phyloP scores from a whole-genome alignment of 2,797 vertebrate species.

The Acestrorhynchus altus region DNA sequence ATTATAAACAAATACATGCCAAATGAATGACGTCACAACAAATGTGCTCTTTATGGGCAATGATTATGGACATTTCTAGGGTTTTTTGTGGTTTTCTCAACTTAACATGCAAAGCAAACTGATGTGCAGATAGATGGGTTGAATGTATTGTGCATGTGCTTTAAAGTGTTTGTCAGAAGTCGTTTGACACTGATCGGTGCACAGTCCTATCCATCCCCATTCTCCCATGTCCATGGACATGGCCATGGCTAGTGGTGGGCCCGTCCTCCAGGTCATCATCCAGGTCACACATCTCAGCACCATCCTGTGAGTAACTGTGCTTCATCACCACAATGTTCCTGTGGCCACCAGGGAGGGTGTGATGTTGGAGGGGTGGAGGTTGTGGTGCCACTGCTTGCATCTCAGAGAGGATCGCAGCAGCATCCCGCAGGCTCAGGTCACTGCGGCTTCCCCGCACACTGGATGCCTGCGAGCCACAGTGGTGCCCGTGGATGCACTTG shows the following conservation, averaged over 20 bases:
- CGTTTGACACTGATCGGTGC: slow-evolving; percentile 89
- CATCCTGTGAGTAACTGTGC: slow-evolving; percentile 93
- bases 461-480: slow-evolving; percentile 92
- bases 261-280: slow-evolving; percentile 88
- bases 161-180: slow-evolving; percentile 74
- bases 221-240: slow-evolving; percentile 81
- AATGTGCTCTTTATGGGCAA: background rate
- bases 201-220: slow-evolving; percentile 85
- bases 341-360: slow-evolving; percentile 80
- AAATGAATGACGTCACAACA: background rate
- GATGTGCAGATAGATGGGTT: background rate
- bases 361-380: slow-evolving; percentile 74
- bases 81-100: slow-evolving; percentile 15
- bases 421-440: slow-evolving; percentile 84
- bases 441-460: slow-evolving; percentile 84
- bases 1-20: background rate
- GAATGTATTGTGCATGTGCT: background rate
- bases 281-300: slow-evolving; percentile 83
- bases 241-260: slow-evolving; percentile 87
- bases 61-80: background rate
- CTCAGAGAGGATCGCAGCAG: slow-evolving; percentile 76
- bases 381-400: slow-evolving; percentile 43
- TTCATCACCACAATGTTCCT: slow-evolving; percentile 94
- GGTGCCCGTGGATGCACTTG: slow-evolving; percentile 95
- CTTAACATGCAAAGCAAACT: slow-evolving; percentile 18